Evolutionary conservation across 2,113 vertebrate species (phyloP).

Genomic region (Elachura formosa): DNA sequence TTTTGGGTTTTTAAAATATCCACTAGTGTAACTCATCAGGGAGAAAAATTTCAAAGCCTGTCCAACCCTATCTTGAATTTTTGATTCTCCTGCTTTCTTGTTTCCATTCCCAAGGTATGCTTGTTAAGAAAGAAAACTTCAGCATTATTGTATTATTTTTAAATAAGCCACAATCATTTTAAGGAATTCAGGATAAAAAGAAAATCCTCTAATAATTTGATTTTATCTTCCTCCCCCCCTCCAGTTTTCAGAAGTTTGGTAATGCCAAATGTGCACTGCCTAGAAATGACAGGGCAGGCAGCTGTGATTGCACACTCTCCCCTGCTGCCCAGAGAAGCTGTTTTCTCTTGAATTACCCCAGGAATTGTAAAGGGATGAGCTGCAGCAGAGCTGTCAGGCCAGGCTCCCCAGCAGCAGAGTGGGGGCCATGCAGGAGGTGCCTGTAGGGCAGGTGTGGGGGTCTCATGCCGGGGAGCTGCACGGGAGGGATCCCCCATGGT

Average conservation of each 20-base stretch:
- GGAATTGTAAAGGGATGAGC: neutral
- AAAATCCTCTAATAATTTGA: neutral
- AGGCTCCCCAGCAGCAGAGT: neutral
- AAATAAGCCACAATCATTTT: slow-evolving; percentile 11
- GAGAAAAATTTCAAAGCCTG: slow-evolving; percentile 46
- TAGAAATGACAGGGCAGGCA: neutral
- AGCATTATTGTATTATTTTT: slow-evolving; percentile 30
- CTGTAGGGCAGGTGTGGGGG: neutral
- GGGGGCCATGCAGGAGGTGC: neutral
- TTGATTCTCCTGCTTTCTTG: slow-evolving; percentile 1
- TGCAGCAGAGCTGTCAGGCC: neutral
- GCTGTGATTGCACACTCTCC: neutral
- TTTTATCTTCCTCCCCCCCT: neutral
- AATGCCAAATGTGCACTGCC: neutral
- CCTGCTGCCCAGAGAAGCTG: neutral
- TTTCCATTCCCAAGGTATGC: slow-evolving; percentile 6
- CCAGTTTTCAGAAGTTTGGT: neutral
- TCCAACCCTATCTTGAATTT: neutral
- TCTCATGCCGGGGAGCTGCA: rapidly evolving
- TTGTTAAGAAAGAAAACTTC: slow-evolving; percentile 37
- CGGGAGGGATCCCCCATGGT: neutral
- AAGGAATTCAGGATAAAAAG: neutral
- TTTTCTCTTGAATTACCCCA: neutral
- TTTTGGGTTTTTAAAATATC: slow-evolving; percentile 8
- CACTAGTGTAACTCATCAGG: neutral